Base-by-base conservation (phyloP, 2,888 invertebrate species). In the Polydrusus cervinus region DNA sequence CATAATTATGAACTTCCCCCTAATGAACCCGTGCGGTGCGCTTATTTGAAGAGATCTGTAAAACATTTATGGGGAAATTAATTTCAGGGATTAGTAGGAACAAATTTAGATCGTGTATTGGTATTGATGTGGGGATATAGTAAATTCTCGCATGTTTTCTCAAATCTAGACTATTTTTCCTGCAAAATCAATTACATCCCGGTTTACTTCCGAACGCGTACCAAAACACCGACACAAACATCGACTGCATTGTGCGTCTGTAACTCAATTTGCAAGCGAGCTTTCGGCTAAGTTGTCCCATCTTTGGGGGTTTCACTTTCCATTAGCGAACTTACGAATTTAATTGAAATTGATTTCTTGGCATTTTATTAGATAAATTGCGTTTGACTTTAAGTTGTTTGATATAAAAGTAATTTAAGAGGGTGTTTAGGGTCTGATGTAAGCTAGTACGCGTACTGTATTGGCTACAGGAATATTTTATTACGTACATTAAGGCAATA, bases 291-390 rank as follows among this genome's bases (percentile, higher is more conserved):
- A 65, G 69, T 73, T 38, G 76, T 69, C 71, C 76, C 83, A 82
- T 83, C 83, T 83, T 83, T 83, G 82, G 83, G 84, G 84, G 84
- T 81, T 85, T 85, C 84, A 77, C 79, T 83, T 84, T 83, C 83
- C 83, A 85, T 85, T 84, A 85, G 80, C 77, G 79, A 72, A 77
- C 79, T 81, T 79, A 78, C 79, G 70, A 74, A 75, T 80, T 73
- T 73, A 75, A 71, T 72, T 75, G 73, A 65, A 76, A 76, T 76
- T 76, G 76, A 76, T 76, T 75, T 68, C 66, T 53, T 13, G 67
- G 55, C 75, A 57, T 75, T 75, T 75, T 75, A 75, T 72, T 75
- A 75, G 57, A 71, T 65, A 75, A 75, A 75, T 75, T 75, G 75
- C 71, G 62, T 75, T 71, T 57, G 74, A 74, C 70, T 74, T 74